Base-by-base conservation (phyloP, 2,113 vertebrate species). In the Oreochromis niloticus region DNA sequence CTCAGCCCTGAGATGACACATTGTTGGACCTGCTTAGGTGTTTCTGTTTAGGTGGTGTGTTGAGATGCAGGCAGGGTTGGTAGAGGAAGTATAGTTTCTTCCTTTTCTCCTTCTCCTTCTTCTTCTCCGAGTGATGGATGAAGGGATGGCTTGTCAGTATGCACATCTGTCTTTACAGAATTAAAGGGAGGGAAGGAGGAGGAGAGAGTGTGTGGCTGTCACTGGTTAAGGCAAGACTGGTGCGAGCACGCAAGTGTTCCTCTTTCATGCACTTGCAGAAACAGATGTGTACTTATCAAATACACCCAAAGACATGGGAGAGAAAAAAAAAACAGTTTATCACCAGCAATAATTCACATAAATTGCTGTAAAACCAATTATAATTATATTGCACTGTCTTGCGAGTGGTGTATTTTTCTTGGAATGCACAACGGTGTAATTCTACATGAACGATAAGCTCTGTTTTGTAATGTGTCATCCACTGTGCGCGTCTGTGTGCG, bases 81-180 rank as follows among this genome's bases (percentile, higher is more conserved):
- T 61, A 50, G 86, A 61, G 48, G 46, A 80, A 85, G 73, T 81
- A 81, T 68, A 71, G 41, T 30, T 22, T 83, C 68, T 79, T 46
- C 71, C 71, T 50, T 79, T 41, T 52, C 12, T 41, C 24, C 46
- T 24, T 81, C 34, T 68, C 34, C 59, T 80, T 43, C 78, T 41
- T 81, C 55, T 71, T 14, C 54, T 36, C 39, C 6, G 5, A 56
- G 27, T 90, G 91, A 94, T 91, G 88, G 92, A 94, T 93, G 88
- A 90, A 87, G 82, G 82, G 78, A 91, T 68, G 59, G 88, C 57
- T 84, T 88, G 82, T 92, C 88, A 91, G 82, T 89, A 11, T 43
- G 52, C 85, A 94, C 90, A 94, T 95, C 88, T 94, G 92, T 92
- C 91, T 95, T 90, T 68, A 55, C 24, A 75, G 87, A 93, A 86